Percentiles rank a stretch among this genome's conserved stretches.
phyloP scores from a whole-genome alignment of 2,797 vertebrate genomes.

The Amblyraja radiata region DNA sequence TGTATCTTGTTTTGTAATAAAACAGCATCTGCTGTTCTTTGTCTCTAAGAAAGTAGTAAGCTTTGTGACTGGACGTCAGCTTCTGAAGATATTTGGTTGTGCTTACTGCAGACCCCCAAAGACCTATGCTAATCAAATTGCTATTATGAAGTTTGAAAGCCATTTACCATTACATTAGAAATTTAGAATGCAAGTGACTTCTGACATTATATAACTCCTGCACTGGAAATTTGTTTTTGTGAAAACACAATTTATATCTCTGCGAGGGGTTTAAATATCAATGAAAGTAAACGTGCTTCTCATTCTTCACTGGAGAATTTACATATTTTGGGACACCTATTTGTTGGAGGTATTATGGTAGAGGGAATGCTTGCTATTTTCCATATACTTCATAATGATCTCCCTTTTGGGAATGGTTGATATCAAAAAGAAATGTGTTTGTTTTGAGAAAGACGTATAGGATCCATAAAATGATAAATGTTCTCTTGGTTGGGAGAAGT shows the following conservation, averaged over 20 bases:
- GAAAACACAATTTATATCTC: background rate
- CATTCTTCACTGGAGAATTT: background rate
- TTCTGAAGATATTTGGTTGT: background rate
- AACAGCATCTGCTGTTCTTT: too few species aligned
- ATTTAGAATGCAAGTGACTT: background rate
- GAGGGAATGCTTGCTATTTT: background rate
- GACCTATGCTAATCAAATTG: background rate
- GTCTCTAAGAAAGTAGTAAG: background rate
- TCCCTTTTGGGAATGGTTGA: background rate
- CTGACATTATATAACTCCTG: background rate
- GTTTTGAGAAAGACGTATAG: background rate
- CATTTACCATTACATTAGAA: background rate
- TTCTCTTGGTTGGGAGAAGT: background rate
- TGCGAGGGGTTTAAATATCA: background rate
- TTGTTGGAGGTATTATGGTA: background rate
- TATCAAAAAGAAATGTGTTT: background rate
- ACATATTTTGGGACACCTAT: background rate
- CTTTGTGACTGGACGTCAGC: background rate
- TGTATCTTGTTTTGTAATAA: too few species aligned
- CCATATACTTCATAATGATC: background rate
- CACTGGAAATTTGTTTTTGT: background rate
- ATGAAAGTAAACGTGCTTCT: background rate
- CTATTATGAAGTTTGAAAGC: background rate
- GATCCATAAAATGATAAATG: background rate
- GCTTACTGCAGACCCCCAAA: background rate